Evolutionary conservation across 1,140 invertebrate species (phyloP), one percentile per base, ranked within the genome.

Genomic region (Theocolax elegans): DNA sequence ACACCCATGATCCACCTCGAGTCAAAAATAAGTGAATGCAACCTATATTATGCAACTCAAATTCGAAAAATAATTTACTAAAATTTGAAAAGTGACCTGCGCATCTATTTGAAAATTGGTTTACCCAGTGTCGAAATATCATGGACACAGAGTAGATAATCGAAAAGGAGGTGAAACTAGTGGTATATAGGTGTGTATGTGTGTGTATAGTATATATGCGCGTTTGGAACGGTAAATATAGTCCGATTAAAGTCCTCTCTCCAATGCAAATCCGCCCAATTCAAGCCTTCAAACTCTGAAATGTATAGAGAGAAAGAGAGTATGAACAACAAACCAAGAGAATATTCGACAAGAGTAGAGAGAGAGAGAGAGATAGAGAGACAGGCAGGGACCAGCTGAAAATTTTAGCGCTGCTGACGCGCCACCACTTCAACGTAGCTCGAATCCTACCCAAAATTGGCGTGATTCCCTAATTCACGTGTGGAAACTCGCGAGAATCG

Each of bases 381-480:
- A 29, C 27, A 15, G 46, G 3, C 17, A 64, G 17, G 9, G 29
- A 2, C n/a, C 9, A 23, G 49, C n/a, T n/a, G 13, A 44, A 48
- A 62, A 48, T 48, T 62, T 62, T 62, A 63, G 51, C 38, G 38
- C n/a, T n/a, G 29, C 42, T 49, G 35, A 42, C 51, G 21, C n/a
- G n/a, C n/a, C n/a, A 1, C n/a, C 23, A 46, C 42, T 64, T 67
- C 51, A 58, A 19, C 21, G 48, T 48, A 19, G 40, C 2, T 48
- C 46, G 46, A n/a, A n/a, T n/a, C n/a, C n/a, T n/a, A 17, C 23
- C 48, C 42, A 17, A 46, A 60, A 53, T 62, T 60, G 25, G 35
- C 63, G 63, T 51, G 54, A 67, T 67, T 59, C 44, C 31, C 54
- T 38, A 60, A 67, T 67, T 67, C 44, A 25, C 31, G 31, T 44